Conservation (phyloP, 2,797 vertebrate species). For the Gymnothorax javanicus region DNA sequence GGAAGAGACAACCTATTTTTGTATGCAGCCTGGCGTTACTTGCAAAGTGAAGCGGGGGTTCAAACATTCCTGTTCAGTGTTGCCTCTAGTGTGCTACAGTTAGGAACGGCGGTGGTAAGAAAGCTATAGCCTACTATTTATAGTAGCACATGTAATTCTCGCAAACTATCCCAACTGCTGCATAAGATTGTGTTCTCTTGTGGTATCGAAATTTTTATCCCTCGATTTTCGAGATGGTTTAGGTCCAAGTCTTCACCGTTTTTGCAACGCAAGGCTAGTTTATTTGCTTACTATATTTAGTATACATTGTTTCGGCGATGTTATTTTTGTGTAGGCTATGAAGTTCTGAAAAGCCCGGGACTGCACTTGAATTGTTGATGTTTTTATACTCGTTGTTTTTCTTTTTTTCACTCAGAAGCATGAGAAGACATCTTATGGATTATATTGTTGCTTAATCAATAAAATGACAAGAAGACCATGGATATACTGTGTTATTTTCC, state of each 20-base stretch:
- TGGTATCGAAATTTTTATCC: constrained; percentile 56
- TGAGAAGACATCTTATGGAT: constrained; percentile 57
- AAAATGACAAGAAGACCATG: constrained; percentile 57
- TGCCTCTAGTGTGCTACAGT: constrained; percentile 61
- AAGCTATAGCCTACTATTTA: constrained; percentile 70
- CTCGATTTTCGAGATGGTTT: constrained; percentile 31
- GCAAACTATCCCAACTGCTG: constrained; percentile 78
- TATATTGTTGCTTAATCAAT: constrained; percentile 60
- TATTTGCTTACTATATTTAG: constrained; percentile 44
- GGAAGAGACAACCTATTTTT: constrained; percentile 48
- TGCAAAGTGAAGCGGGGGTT: constrained; percentile 68
- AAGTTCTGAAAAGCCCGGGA: constrained; percentile 55
- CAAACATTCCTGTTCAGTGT: constrained; percentile 64
- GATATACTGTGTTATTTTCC: constrained; percentile 58
- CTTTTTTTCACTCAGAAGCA: constrained; percentile 40
- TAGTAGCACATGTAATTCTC: constrained; percentile 77
- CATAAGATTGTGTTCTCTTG: constrained; percentile 67
- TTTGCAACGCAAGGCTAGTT: constrained; percentile 42
- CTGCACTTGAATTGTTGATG: constrained; percentile 34
- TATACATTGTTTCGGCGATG: constrained; percentile 35
- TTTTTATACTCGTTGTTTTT: constrained; percentile 34
- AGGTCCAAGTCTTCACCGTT: constrained; percentile 13
- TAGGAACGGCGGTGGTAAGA: constrained; percentile 69
- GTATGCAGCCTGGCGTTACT: constrained; percentile 58
- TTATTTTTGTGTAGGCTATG: not conserved